These are phyloP conservation scores for Aricia agestis DNA, from an alignment of 1,140 invertebrate genomes.

Conservation along the genomic window DNA sequence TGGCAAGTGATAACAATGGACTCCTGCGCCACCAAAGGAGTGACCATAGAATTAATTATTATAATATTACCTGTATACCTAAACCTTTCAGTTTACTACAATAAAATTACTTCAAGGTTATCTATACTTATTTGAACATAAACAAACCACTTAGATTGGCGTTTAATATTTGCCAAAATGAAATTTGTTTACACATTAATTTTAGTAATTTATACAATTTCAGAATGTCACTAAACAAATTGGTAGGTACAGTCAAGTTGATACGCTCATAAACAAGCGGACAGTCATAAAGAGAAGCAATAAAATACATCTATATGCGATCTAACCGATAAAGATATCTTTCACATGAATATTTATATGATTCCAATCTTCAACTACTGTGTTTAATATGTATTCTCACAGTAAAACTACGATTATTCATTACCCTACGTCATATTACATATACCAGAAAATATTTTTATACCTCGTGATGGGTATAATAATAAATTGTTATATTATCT, in stretches of 20 bases:
- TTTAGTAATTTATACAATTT: background rate
- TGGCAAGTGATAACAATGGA: too few species aligned
- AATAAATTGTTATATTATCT: too few species aligned
- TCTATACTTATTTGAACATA: too few species aligned
- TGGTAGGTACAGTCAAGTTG: background rate
- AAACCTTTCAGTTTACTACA: too few species aligned
- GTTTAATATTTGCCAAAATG: too few species aligned
- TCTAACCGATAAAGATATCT: background rate
- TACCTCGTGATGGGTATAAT: background rate
- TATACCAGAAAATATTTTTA: slow-evolving; percentile 5
- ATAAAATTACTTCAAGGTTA: too few species aligned
- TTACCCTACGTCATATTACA: background rate
- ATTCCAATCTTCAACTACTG: slow-evolving; percentile 5
- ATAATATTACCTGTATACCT: too few species aligned
- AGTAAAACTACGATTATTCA: background rate
- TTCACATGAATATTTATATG: slow-evolving; percentile 8
- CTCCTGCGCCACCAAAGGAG: too few species aligned
- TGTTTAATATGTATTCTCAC: slow-evolving; percentile 6
- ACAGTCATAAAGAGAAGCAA: background rate
- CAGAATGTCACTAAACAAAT: background rate
- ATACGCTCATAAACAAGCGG: background rate
- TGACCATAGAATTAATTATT: too few species aligned
- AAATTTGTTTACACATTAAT: background rate
- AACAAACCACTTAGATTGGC: too few species aligned
- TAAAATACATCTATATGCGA: slow-evolving; percentile 4